Evolutionary conservation across 1,140 invertebrate genomes (phyloP), one percentile per base, ranked within the genome.

Genomic region (Temnothorax nylanderi): DNA sequence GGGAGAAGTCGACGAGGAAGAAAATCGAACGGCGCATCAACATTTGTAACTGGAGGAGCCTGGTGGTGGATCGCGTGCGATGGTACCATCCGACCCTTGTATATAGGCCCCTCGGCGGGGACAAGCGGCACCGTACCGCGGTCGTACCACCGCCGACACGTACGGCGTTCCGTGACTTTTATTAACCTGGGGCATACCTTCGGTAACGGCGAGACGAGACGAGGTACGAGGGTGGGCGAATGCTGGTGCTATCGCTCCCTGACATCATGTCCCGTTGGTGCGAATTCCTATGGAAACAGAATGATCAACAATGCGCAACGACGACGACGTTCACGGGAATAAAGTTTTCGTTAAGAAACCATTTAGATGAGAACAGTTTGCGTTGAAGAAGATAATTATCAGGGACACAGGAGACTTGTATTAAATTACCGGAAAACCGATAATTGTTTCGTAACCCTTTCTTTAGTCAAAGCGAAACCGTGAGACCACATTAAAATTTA

Each of bases 11-110:
- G 65, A 21, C 60, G 37, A 51, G 26, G 26, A 91, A 85, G 91
- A 88, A 89, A 93, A 92, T 88, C 75, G 90, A 93, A 93, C 81
- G 87, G 81, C 64, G 54, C 71, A 54, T 86, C 34, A 88, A 56
- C 74, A 86, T 84, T 84, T 67, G 82, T 74, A 90, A 75, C 81
- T 82, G 91, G 89, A 82, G 85, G 93, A 93, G 91, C 89, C 93
- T 93, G 93, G 93, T 81, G 91, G 92, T 92, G 91, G 92, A 93
- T 94, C 91, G 94, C 93, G 93, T 94, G 93, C 80, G 64, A 74
- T 72, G 77, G 87, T 92, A 88, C 91, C 88, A 92, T 94, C 87
- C 91, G 88, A 90, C 74, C 86, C 88, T 90, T 41, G 26, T 54
- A 41, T 54, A 41, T 6, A 13, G 51, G 3, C 64, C 64, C 64